Conservation (phyloP, 23 tunicate species). For the Diplosoma virens region DNA sequence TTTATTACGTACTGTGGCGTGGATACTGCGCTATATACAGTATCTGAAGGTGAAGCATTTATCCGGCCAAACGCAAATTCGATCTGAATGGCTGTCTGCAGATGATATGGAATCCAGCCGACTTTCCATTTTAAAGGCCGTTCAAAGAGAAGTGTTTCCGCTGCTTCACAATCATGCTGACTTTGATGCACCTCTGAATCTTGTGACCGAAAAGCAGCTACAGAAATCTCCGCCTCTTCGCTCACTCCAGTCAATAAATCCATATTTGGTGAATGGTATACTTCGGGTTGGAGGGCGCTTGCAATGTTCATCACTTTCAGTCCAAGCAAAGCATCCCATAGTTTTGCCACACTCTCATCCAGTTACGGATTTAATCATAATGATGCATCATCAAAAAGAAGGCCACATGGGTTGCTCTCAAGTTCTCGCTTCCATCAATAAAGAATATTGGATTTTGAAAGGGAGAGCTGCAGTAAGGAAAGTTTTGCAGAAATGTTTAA, state of each 20-base stretch:
- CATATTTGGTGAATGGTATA: background rate
- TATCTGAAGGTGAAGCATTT: background rate
- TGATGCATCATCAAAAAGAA: background rate
- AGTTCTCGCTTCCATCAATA: background rate
- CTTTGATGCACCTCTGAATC: background rate
- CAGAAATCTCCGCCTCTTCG: background rate
- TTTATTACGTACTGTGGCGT: background rate
- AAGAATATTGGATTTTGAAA: background rate
- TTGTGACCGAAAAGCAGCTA: background rate
- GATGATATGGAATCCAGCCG: background rate
- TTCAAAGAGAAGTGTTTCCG: background rate
- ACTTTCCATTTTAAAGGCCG: background rate
- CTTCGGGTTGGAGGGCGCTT: background rate
- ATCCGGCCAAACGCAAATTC: background rate
- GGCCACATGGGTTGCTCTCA: background rate
- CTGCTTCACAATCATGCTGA: background rate
- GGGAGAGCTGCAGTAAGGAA: background rate
- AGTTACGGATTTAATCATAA: background rate
- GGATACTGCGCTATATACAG: background rate
- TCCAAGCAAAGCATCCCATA: constrained; percentile 1
- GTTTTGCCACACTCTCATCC: background rate
- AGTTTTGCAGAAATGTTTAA: background rate
- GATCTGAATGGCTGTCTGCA: background rate
- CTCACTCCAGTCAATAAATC: background rate
- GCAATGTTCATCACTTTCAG: background rate